Conservation (phyloP, 2,797 vertebrate species). For the Acridotheres tristis region DNA sequence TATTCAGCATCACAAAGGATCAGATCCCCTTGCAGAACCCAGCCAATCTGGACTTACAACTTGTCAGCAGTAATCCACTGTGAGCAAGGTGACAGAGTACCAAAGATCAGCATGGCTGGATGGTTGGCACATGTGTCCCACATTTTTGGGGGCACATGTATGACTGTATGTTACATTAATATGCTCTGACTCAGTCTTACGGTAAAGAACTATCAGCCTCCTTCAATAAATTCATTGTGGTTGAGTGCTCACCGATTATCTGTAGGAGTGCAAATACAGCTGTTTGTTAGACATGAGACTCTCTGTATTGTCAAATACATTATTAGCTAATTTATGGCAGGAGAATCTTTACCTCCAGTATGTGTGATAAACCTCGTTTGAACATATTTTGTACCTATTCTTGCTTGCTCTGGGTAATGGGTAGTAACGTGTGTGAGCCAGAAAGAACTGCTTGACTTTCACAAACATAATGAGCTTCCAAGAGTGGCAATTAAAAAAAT, state of each 20-base stretch:
- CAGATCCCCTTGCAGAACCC: neutral
- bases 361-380: neutral
- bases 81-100: constrained; percentile 38
- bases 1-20: constrained; percentile 48
- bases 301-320: neutral
- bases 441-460: neutral
- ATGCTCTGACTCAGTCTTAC: constrained; percentile 38
- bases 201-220: constrained; percentile 5
- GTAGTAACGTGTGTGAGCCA: neutral
- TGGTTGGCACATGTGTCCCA: constrained; percentile 42
- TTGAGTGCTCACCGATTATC: neutral
- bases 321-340: constrained; percentile 2
- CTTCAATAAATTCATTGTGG: constrained; percentile 15
- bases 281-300: constrained; percentile 19
- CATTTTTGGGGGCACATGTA: constrained; percentile 20
- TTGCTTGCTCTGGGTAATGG: neutral
- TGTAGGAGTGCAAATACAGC: constrained; percentile 36
- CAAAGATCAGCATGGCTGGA: constrained; percentile 18
- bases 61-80: constrained; percentile 48
- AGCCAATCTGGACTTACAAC: constrained; percentile 37
- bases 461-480: constrained; percentile 9
- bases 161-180: constrained; percentile 22
- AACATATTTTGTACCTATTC: neutral
- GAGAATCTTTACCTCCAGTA: neutral
- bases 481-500: neutral